These are phyloP conservation scores for Corticium candelabrum DNA, from an alignment of 37 sponge, comb jelly and placozoan genomes.

Conservation along the genomic window DNA sequence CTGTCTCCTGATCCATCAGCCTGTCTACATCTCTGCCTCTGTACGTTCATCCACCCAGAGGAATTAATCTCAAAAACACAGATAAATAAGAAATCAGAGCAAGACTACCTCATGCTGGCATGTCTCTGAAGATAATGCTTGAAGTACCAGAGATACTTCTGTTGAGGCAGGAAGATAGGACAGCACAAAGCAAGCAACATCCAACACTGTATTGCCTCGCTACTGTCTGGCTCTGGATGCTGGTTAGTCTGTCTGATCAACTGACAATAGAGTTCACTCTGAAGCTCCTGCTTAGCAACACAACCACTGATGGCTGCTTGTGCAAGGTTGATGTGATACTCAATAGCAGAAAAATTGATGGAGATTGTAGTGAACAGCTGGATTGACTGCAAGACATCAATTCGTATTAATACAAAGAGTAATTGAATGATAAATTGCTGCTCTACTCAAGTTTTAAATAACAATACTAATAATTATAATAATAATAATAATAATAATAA, in stretches of 20 bases:
- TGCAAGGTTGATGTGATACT: neutral
- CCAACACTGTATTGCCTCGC: neutral
- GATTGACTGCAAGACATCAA: neutral
- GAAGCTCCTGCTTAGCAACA: neutral
- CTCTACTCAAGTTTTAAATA: no score
- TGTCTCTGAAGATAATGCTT: neutral
- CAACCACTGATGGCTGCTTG: neutral
- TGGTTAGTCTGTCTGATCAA: neutral
- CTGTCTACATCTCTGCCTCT: neutral
- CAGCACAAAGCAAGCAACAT: neutral
- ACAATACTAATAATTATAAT: no score
- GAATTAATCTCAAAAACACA: no score
- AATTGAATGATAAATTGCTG: no score
- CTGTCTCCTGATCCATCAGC: no score
- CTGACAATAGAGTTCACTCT: neutral
- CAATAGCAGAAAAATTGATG: neutral
- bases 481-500: no score
- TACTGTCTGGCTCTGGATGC: neutral
- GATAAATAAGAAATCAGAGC: no score
- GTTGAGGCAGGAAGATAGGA: neutral
- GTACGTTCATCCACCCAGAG: no score
- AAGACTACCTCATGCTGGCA: conserved; percentile 5
- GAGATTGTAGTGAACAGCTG: neutral
- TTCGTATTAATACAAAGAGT: no score
- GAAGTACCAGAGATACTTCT: neutral